Evolutionary conservation across 2,888 invertebrate species (phyloP).

Genomic region (Cabera pusaria): DNA sequence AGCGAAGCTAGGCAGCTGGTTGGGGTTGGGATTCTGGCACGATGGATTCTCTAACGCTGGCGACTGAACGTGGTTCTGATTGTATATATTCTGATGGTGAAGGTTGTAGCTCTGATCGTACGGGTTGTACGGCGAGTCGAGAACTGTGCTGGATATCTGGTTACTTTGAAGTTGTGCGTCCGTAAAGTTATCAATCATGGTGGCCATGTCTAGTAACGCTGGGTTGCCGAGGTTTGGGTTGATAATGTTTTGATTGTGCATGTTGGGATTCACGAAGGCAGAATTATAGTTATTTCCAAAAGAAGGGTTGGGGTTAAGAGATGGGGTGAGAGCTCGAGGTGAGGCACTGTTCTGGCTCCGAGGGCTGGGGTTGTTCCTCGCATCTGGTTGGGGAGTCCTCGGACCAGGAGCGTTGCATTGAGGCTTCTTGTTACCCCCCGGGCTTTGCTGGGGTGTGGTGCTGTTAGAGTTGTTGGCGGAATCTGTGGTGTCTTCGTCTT

Average conservation of each 20-base stretch:
- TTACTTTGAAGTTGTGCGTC: constrained; percentile 92
- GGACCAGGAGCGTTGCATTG: constrained; percentile 64
- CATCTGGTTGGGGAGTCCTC: constrained; percentile 68
- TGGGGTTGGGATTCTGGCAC: constrained; percentile 67
- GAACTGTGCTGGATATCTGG: constrained; percentile 92
- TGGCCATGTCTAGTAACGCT: constrained; percentile 88
- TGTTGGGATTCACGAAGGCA: constrained; percentile 73
- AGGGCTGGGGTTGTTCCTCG: constrained; percentile 69
- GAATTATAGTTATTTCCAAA: constrained; percentile 73
- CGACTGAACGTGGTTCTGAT: constrained; percentile 80
- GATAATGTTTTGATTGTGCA: constrained; percentile 72
- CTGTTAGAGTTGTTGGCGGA: constrained; percentile 51
- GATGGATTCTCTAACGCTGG: constrained; percentile 68
- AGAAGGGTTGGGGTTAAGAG: constrained; percentile 61
- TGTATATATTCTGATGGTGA: constrained; percentile 86
- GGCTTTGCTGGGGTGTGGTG: constrained; percentile 62
- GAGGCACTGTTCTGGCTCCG: constrained; percentile 82
- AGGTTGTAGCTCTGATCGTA: constrained; percentile 86
- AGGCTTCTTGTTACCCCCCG: constrained; percentile 62
- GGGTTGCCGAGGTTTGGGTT: constrained; percentile 78
- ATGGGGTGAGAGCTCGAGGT: constrained; percentile 74
- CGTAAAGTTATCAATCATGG: constrained; percentile 90
- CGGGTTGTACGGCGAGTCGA: constrained; percentile 86
- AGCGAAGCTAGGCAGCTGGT: constrained; percentile 73
- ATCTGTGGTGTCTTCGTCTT: constrained; percentile 86